Conservation (phyloP, 2,888 invertebrate species). For the Andrena camellia region DNA sequence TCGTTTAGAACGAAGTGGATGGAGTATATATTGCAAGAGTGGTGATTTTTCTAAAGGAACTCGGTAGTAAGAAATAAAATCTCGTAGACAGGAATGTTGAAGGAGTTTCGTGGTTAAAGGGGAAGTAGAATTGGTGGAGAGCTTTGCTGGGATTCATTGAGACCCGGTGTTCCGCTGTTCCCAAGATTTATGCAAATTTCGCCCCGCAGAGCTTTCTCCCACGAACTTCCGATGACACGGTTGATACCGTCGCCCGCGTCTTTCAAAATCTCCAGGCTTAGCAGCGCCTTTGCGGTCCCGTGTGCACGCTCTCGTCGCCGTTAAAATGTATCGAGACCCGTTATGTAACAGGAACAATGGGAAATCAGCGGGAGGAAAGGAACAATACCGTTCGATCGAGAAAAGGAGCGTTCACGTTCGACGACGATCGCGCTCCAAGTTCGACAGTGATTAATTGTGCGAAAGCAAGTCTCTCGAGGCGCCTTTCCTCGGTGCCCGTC, state of each 20-base stretch:
- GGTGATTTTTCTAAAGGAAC: too few relatives aligned
- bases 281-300: neutral
- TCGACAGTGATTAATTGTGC: constrained; percentile 17
- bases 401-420: neutral
- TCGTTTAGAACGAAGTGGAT: too few relatives aligned
- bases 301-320: neutral
- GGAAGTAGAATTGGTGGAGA: neutral
- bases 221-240: constrained; percentile 9
- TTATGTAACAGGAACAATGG: neutral
- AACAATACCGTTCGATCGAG: neutral
- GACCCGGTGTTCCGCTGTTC: neutral
- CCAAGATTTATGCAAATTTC: constrained; percentile 45
- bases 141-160: constrained; percentile 29
- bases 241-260: neutral
- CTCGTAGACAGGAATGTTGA: neutral
- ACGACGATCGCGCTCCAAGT: constrained; percentile 10
- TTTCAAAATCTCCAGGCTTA: neutral
- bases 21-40: too few relatives aligned
- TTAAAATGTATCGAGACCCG: constrained; percentile 8
- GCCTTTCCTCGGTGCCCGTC: constrained; percentile 5
- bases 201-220: constrained; percentile 5
- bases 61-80: neutral
- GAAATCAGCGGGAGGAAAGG: neutral
- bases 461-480: constrained; percentile 6
- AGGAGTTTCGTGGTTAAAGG: constrained; percentile 15